Evolutionary conservation across 2,113 vertebrate species (phyloP), one percentile per base, ranked within the genome.

Genomic region (Ibidorhyncha struthersii): DNA sequence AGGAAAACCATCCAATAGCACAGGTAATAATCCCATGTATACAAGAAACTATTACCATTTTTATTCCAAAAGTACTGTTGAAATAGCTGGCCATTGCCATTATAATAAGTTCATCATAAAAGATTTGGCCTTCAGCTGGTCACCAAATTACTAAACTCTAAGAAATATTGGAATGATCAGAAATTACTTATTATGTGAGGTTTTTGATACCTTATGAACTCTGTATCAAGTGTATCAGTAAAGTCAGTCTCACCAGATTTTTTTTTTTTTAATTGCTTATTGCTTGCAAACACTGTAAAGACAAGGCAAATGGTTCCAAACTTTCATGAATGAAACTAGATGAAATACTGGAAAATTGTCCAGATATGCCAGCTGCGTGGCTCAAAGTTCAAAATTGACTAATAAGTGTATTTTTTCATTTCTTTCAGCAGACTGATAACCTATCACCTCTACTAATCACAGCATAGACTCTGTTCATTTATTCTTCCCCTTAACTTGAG

Each of bases 301-400:
- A 88, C 30, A 83, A 85, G 72, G 67, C 38, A 89, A 96, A 92
- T 52, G 22, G 50, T 95, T 93, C 65, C 93, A 89, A 92, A 96
- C 56, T 91, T 86, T 67, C 56, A 89, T 55, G 70, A 97, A 93
- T 93, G 38, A 94, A 96, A 41, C 65, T 95, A 56, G 43, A 92
- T 22, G 8, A 19, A 91, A 94, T 32, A 88, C 7, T 93, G 47
- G 8, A 90, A 86, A 93, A 89, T 74, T 43, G 45, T 86, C 34
- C 66, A 93, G 58, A 90, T 97, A 74, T 69, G 25, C 65, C 11
- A 63, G 61, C 41, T 26, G 27, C 9, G 5, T 50, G 7, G 43
- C 52, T 82, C 78, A 92, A 69, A 93, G 82, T 76, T 96, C 72
- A 94, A 73, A 95, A 86, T 0, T 55, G 32, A 73, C n/a, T 49